Evolutionary conservation across 1,140 invertebrate genomes (phyloP).

Genomic region (Charaxes varanes): DNA sequence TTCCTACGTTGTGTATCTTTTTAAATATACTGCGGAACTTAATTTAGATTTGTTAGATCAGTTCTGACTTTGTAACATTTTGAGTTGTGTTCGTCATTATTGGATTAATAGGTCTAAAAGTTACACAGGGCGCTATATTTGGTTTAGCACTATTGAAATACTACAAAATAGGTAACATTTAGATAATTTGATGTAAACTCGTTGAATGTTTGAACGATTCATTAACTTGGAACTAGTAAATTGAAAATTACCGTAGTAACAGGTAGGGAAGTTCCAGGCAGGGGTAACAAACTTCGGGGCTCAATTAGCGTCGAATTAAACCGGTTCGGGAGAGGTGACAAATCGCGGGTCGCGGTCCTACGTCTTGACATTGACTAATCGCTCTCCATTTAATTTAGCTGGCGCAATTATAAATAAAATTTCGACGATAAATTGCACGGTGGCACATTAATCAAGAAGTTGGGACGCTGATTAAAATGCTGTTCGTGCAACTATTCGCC

Average conservation of each 20-base stretch:
- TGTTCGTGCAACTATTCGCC: constrained; percentile 70
- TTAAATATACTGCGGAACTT: too few species aligned
- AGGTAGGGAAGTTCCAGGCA: constrained; percentile 48
- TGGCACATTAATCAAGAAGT: constrained; percentile 74
- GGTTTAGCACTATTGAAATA: too few species aligned
- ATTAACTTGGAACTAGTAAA: constrained; percentile 32
- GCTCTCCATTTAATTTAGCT: constrained; percentile 63
- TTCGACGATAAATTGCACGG: constrained; percentile 68
- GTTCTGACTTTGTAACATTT: too few species aligned
- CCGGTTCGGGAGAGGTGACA: constrained; percentile 58
- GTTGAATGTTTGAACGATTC: constrained; percentile 11
- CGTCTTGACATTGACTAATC: constrained; percentile 66
- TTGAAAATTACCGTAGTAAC: constrained; percentile 43
- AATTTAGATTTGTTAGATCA: too few species aligned
- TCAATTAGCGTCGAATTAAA: constrained; percentile 67
- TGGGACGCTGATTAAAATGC: constrained; percentile 76
- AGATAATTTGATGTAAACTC: too few species aligned
- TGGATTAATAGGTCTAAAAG: too few species aligned
- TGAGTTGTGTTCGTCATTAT: too few species aligned
- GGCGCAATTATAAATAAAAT: constrained; percentile 72
- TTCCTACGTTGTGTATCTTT: too few species aligned
- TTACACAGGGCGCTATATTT: too few species aligned
- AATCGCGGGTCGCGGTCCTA: constrained; percentile 58
- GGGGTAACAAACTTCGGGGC: constrained; percentile 51
- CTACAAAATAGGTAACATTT: constrained; percentile 2